A percentile compares a stretch with the other conserved stretches of the same genome.
Evolutionary conservation across 2,113 vertebrate species (phyloP).

Genomic region (Ptychochromis oligacanthus): DNA sequence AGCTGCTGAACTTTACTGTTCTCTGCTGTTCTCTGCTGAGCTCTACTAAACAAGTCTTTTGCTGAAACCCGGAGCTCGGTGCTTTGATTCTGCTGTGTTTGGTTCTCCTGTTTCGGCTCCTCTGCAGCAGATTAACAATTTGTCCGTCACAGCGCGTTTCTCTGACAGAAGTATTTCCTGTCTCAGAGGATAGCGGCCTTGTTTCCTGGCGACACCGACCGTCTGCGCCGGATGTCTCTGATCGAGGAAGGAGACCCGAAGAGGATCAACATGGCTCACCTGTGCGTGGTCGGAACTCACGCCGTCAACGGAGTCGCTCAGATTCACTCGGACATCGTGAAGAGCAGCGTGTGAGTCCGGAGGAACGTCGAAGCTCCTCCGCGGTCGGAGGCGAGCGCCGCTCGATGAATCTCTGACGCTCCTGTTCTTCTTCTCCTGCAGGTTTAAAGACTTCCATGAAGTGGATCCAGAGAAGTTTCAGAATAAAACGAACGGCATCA

Average conservation of each 20-base stretch:
- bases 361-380: neutral
- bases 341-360: slow-evolving; percentile 64
- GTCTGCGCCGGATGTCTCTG: slow-evolving; percentile 86
- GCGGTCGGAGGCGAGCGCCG: neutral
- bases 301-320: slow-evolving; percentile 85
- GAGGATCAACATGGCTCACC: slow-evolving; percentile 90
- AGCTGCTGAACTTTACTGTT: neutral
- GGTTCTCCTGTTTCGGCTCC: neutral
- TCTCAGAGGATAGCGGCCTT: slow-evolving; percentile 79
- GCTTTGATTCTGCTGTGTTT: neutral
- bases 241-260: slow-evolving; percentile 89
- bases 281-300: slow-evolving; percentile 88
- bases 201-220: slow-evolving; percentile 83
- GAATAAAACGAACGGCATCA: slow-evolving; percentile 92
- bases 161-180: neutral
- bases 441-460: slow-evolving; percentile 90
- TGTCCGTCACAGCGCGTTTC: neutral
- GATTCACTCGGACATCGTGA: slow-evolving; percentile 89
- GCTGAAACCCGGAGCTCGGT: neutral
- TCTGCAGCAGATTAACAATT: no score
- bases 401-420: neutral
- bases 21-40: neutral
- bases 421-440: slow-evolving; percentile 42
- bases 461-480: slow-evolving; percentile 88
- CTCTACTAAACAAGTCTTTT: neutral